Percentiles rank a stretch among this genome's conserved stretches.
phyloP scores from a whole-genome alignment of 2,113 vertebrate genomes.

The Naja naja region DNA sequence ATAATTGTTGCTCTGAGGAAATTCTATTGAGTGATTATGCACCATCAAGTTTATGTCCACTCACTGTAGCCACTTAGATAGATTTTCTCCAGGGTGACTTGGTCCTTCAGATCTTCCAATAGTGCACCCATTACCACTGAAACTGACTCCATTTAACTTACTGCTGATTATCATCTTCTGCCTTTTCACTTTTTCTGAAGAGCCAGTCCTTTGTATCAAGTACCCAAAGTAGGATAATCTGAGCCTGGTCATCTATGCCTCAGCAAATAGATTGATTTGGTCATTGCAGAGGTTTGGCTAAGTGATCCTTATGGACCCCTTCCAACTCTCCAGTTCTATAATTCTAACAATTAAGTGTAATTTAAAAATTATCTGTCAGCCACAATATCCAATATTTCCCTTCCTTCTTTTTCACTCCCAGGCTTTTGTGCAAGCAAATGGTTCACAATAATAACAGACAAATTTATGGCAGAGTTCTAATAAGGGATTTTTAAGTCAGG shows the following conservation, averaged over 20 bases:
- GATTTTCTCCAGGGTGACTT: background rate
- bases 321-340: background rate
- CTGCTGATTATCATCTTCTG: background rate
- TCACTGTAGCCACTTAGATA: background rate
- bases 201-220: background rate
- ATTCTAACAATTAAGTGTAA: background rate
- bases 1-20: background rate
- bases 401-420: background rate
- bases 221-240: background rate
- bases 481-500: background rate
- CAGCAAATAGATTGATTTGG: background rate
- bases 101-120: background rate
- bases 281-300: background rate
- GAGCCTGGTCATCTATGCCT: background rate
- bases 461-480: background rate
- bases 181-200: background rate
- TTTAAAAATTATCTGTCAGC: background rate
- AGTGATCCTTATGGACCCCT: background rate
- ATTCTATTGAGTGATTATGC: background rate
- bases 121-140: background rate
- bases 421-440: background rate
- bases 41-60: background rate
- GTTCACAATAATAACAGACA: background rate
- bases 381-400: background rate
- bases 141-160: background rate